Evolutionary conservation across 2,113 vertebrate species (phyloP), one percentile per base, ranked within the genome.

Genomic region (Cochlearius cochlearius): DNA sequence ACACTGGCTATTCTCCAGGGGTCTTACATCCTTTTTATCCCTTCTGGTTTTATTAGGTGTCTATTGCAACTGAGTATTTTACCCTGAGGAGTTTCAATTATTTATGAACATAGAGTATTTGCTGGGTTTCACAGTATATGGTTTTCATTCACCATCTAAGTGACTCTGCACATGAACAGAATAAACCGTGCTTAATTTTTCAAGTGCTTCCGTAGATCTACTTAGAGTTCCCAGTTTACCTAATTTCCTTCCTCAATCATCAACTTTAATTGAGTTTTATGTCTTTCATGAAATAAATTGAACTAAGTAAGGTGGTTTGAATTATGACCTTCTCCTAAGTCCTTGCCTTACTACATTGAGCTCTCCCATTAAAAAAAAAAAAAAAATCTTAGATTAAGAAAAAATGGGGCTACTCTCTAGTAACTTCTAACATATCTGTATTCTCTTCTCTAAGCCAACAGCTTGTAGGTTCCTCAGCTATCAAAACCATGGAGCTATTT

Each of bases 31-130:
- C 36, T 95, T 92, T 86, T 71, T 82, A 88, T 88, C 93, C 72
- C 78, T 89, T 58, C 76, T 93, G 41, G n/a, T 86, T 96, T 94
- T 91, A 90, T 95, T 88, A 95, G 88, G 53, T 38, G 4, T 71
- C 94, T 96, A 53, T n/a, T 78, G 88, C 71, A 86, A 86, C n/a
- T 18, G 41, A 86, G 22, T 92, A 92, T 93, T 96, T 95, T 88
- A 94, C 77, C 66, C 80, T n/a, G 45, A 89, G 63, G 76, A 95
- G 55, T 92, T 96, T 93, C 68, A 96, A 92, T 95, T 95, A 77
- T 96, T 97, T 82, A 97, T 83, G 91, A 97, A 90, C 73, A 89
- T 1, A 19, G 63, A 93, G 62, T 83, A 96, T 93, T 95, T 93
- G 59, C 73, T 79, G 16, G 32, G 38, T 95, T 96, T 95, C 82